Evolutionary conservation across 2,888 invertebrate genomes (phyloP).

Genomic region (Apeira syringaria): DNA sequence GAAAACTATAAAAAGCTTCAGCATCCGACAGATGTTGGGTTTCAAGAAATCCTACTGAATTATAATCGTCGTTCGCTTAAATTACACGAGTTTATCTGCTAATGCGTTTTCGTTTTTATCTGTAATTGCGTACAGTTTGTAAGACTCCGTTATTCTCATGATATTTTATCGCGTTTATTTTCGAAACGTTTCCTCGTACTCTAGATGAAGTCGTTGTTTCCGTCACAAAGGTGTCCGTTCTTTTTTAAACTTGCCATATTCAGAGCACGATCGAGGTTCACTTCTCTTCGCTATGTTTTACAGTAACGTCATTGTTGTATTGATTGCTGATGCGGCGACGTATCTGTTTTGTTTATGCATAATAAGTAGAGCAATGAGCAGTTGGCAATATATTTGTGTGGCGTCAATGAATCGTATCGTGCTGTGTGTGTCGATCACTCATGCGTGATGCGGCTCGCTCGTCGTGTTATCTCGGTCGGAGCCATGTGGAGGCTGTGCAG

Average conservation of each 20-base stretch:
- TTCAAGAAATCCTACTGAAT: conserved; percentile 44
- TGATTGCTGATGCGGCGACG: conserved; percentile 27
- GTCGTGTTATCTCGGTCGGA: conserved; percentile 56
- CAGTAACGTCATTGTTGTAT: conserved; percentile 25
- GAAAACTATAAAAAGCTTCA: conserved; percentile 55
- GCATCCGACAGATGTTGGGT: conserved; percentile 53
- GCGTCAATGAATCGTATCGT: conserved; percentile 71
- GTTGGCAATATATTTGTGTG: conserved; percentile 55
- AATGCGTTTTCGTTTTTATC: conserved; percentile 24
- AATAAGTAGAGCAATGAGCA: conserved; percentile 51
- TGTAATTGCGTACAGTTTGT: conserved; percentile 24
- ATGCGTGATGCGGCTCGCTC: conserved; percentile 47
- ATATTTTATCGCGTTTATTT: conserved; percentile 28
- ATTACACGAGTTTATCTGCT: conserved; percentile 34
- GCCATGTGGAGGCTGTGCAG: conserved; percentile 74
- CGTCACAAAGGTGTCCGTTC: conserved; percentile 22
- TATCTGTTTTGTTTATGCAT: conserved; percentile 52
- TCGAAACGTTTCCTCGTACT: conserved; percentile 26
- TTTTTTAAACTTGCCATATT: conserved; percentile 15
- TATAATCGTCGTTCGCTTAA: conserved; percentile 37
- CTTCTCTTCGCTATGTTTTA: conserved; percentile 8
- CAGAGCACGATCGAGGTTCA: no score
- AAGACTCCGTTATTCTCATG: conserved; percentile 31
- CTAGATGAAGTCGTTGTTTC: conserved; percentile 25
- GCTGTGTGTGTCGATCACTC: conserved; percentile 48